Base-by-base conservation (phyloP, 1,140 invertebrate species). In the Panagrolaimus sp. region DNA sequence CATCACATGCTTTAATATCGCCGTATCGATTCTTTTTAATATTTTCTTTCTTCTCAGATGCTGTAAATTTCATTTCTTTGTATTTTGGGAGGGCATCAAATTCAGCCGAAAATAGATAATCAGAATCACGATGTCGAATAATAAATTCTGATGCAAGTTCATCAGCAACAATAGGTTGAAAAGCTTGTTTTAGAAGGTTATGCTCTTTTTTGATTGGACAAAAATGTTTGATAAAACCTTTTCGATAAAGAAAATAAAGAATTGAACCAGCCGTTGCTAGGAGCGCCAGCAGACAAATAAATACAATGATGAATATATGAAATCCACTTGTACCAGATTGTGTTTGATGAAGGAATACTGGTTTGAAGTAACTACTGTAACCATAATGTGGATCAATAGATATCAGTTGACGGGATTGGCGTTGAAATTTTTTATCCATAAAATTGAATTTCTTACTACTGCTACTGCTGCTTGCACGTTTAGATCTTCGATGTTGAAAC, bases 31-130 rank as follows among this genome's bases (percentile, higher is more conserved):
- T 81, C 46, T 82, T 82, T 31, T 42, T 38, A 11, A 51, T 65
- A 66, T 81, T 81, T 65, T 81, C 80, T 51, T 74, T 76, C 20
- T 65, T 45, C 38, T 80, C 75, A 65, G 81, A 82, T 23, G 81
- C 78, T 11, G 70, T 73, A 13, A 76, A 66, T 46, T 73, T 66
- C 16, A 73, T 44, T 4, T 38, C 31, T 43, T 75, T 74, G 4
- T 43, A 63, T 20, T 73, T 66, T 0, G 77, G 77, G 9, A 78
- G 62, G 31, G 69, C 69, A 46, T 82, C 79, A 44, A 83, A 82
- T 69, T 82, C 80, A 16, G 72, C 66, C 13, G 71, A 69, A 64
- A 83, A 83, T 8, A 81, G 69, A 67, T 78, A 82, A 64, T 83
- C 81, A 16, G 67, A 69, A 66, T 82, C 81, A 23, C 77, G 43